Evolutionary conservation across 2,888 invertebrate genomes (phyloP), one percentile per base, ranked within the genome.

Genomic region (Brachypterus glaber): DNA sequence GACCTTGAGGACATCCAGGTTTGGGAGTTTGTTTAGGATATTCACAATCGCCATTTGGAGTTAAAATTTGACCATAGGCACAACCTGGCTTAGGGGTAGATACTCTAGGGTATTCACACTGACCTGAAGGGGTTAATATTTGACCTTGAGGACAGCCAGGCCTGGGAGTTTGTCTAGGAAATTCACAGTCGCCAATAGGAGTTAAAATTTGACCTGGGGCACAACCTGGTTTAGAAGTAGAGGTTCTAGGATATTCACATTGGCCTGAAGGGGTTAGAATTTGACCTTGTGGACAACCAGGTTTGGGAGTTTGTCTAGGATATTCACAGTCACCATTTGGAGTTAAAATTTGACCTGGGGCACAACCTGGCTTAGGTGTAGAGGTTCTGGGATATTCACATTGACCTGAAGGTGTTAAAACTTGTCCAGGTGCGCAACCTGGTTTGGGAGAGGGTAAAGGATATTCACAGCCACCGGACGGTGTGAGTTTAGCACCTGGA

Each of bases 331-430:
- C 11, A 11, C 27, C 27, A 27, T 27, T 27, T 5, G 27, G 27
- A 5, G 12, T 11, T 11, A 5, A 9, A 9, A 27, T 11, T 35
- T 29, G 15, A n/a, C 35, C 35, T n/a, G 3, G 7, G 17, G 29
- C 12, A 29, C 16, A 12, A 27, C 27, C 27, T 38, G 33, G 40
- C 24, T 38, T 32, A 27, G 46, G 34, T 35, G 38, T 39, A 30
- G 38, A 29, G 8, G 11, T 41, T 35, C 13, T 37, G 2, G 46
- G 32, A 25, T 43, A 48, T n/a, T 27, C 33, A 30, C 51, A 53
- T 5, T 33, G 35, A 4, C 50, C 50, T 15, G 41, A 41, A 5
- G 47, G 36, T 17, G 41, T 42, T 15, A 39, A 33, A 27, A 39
- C 17, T 18, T 35, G 40, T n/a, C 49, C 49, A 9, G 46, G 40